Evolutionary conservation across 2,797 vertebrate genomes (phyloP).

Genomic region (Enteromius unitaeniatus): DNA sequence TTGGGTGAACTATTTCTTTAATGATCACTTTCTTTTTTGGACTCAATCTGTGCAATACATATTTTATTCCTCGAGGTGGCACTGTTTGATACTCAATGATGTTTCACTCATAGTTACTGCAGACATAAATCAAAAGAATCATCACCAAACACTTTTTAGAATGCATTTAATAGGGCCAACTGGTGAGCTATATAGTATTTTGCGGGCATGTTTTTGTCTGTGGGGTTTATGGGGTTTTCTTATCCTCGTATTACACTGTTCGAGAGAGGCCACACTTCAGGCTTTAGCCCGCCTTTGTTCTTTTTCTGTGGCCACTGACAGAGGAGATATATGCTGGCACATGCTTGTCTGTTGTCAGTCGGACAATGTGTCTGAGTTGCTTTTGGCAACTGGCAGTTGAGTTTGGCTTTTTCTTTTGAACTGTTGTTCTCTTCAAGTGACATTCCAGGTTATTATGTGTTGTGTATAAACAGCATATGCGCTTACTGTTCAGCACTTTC

Average conservation of each 20-base stretch:
- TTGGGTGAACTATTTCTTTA: no score
- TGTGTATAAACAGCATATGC: not conserved
- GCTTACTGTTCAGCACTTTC: not conserved
- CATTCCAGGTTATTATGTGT: not conserved
- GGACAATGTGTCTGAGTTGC: conserved; percentile 23
- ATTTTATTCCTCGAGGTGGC: no score
- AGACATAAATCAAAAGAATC: no score
- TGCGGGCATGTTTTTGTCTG: conserved; percentile 39
- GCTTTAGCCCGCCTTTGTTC: conserved; percentile 52
- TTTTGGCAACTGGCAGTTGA: not conserved
- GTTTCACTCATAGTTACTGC: no score
- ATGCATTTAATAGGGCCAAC: not conserved
- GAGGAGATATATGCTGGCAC: conserved; percentile 54
- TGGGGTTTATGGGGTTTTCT: conserved; percentile 38
- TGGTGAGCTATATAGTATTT: not conserved
- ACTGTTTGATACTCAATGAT: no score
- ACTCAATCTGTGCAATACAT: no score
- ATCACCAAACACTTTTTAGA: no score
- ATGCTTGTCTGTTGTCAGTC: not conserved
- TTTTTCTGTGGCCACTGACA: conserved; percentile 41
- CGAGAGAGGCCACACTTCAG: conserved; percentile 59
- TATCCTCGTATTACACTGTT: conserved; percentile 56
- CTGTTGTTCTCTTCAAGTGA: not conserved
- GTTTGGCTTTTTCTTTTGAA: not conserved
- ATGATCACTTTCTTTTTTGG: no score